Conservation (phyloP, 2,113 vertebrate species). For the Anser brachyrhynchus region DNA sequence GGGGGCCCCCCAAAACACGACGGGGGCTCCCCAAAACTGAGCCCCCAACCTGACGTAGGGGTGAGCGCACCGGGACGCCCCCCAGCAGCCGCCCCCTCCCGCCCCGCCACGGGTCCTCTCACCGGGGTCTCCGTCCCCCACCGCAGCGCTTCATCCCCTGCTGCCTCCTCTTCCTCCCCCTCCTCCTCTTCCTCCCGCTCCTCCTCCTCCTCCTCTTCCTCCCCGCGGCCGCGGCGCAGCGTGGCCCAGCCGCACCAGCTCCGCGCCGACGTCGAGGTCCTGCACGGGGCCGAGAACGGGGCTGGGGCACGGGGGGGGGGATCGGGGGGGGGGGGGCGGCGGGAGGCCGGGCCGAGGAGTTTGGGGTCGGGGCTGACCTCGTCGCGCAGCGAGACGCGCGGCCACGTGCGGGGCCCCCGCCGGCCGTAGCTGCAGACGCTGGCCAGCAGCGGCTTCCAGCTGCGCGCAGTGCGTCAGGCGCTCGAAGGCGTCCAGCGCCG, state of each 20-base stretch:
- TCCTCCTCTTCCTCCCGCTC: conserved; percentile 15
- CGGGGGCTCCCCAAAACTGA: too few species aligned
- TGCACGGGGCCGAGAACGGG: conserved; percentile 25
- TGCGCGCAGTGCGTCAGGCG: conserved; percentile 82
- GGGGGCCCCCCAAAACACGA: too few species aligned
- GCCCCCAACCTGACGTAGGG: too few species aligned
- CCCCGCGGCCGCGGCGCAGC: conserved; percentile 72
- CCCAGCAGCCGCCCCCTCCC: not conserved
- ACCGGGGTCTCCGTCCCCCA: conserved; percentile 68
- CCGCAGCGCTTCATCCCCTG: not conserved
- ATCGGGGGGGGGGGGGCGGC: fast-evolving
- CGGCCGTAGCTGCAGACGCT: conserved; percentile 88
- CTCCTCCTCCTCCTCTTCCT: not conserved
- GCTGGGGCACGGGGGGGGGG: too few species aligned
- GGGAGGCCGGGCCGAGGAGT: fast-evolving
- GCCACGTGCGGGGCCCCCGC: conserved; percentile 79
- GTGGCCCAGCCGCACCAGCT: conserved; percentile 82
- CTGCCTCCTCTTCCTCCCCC: conserved; percentile 37
- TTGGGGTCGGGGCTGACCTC: conserved; percentile 66
- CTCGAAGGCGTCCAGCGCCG: conserved; percentile 85
- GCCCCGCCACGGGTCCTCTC: not conserved
- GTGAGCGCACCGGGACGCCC: too few species aligned
- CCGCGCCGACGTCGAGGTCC: conserved; percentile 83
- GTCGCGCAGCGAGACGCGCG: conserved; percentile 82
- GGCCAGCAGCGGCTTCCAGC: conserved; percentile 86